A percentile compares a stretch with the other conserved stretches of the same genome.
phyloP scores from a whole-genome alignment of 2,113 vertebrate species.

The Laterallus jamaicensis region DNA sequence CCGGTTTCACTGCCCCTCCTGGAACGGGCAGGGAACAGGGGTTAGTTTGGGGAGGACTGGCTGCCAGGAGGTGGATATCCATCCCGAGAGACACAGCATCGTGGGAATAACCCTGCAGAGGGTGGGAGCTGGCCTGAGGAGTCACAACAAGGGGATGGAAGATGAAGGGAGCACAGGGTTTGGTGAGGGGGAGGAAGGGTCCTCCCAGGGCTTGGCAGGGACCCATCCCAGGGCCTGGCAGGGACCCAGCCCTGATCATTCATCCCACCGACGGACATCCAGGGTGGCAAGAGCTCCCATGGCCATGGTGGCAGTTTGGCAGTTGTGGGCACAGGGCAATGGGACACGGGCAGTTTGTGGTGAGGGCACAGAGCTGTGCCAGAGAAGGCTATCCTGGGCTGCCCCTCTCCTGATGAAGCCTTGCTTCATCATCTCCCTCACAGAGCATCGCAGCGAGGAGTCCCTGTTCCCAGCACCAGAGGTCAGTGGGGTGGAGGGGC shows the following conservation, averaged over 20 bases:
- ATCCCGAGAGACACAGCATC: background rate
- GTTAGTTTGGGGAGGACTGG: background rate
- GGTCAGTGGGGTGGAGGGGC: background rate
- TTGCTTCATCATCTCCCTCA: background rate
- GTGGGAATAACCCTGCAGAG: background rate
- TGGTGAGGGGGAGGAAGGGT: background rate
- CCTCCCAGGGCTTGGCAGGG: background rate
- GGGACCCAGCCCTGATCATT: background rate
- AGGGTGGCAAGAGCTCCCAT: background rate
- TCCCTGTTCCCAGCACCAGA: background rate
- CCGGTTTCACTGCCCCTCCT: background rate
- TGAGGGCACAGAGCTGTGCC: rapidly evolving
- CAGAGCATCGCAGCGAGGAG: background rate
- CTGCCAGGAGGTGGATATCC: background rate
- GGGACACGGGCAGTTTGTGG: background rate
- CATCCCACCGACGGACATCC: background rate
- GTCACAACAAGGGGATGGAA: background rate
- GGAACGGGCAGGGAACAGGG: background rate
- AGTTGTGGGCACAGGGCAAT: background rate
- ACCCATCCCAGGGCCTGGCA: background rate
- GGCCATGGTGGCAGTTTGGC: rapidly evolving
- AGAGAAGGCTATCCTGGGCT: background rate
- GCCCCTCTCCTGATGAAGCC: background rate
- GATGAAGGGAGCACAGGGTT: background rate
- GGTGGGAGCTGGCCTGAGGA: background rate